Evolutionary conservation across 2,888 invertebrate genomes (phyloP), one percentile per base, ranked within the genome.

Genomic region (Alloplasta piceator): DNA sequence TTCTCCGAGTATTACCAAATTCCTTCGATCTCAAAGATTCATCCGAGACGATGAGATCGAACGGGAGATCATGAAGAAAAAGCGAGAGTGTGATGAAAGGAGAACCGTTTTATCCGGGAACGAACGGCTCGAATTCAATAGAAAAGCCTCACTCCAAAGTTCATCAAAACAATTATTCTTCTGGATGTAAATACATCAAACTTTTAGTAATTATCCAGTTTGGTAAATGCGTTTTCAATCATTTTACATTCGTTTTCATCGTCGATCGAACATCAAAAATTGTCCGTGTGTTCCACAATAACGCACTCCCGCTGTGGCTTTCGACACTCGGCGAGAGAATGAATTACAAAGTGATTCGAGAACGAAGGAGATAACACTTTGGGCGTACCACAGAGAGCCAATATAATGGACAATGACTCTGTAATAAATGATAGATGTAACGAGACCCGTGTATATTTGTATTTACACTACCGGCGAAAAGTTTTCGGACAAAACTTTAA

Each of bases 351-450:
- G 16, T 58, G 39, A 58, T 71, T 64, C 56, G 39, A 50, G 71
- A 77, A 38, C 39, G 26, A 41, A 67, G 38, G n/a, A 50, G 26
- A 55, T 41, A 50, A 67, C 41, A 41, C 52, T 41, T 9, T 26
- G 14, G 52, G 14, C 26, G 6, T 0, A 6, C 14, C 52, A 50
- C 39, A 36, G 10, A 41, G 46, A n/a, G 36, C 38, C 4, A 12
- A 7, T 16, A 43, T 64, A 43, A 43, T 58, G 41, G 78, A 71
- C 71, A 71, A 66, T 78, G 60, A 60, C 60, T 72, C 26, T 50
- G 71, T 66, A 60, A 72, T 61, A 66, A 72, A 43, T 78, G 66
- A 66, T 71, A 66, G 43, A 60, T 60, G 50, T 60, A 52, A 43
- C 38, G 36, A 41, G 46, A 58, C 9, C 16, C 26, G 12, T 66